These are phyloP conservation scores for Sebastes umbrosus DNA, from an alignment of 2,797 vertebrate species.

Conservation along the genomic window DNA sequence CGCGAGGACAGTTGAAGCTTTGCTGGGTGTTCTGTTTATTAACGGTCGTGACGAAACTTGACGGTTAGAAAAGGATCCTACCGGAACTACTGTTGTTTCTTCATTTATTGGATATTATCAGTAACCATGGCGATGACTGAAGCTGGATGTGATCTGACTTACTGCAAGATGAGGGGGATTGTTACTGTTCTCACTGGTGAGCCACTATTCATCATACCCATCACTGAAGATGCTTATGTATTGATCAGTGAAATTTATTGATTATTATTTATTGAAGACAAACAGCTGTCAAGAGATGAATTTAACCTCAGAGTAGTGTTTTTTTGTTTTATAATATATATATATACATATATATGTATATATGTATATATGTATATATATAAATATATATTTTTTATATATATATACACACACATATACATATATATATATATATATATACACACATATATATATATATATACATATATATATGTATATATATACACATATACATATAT, in stretches of 20 bases:
- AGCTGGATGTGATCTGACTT: constrained; percentile 82
- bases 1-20: not conserved
- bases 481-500: too few relatives aligned
- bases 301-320: not conserved
- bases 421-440: too few relatives aligned
- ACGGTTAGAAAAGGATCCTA: not conserved
- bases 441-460: too few relatives aligned
- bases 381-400: too few relatives aligned
- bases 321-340: not conserved
- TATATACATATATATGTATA: too few relatives aligned
- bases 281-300: not conserved
- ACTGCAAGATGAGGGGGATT: constrained; percentile 86
- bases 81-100: not conserved
- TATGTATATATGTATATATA: too few relatives aligned
- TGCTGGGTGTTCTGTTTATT: not conserved
- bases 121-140: constrained; percentile 80
- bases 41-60: not conserved
- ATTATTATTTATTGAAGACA: too few relatives aligned
- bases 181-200: constrained; percentile 82
- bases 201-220: not conserved
- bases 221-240: not conserved
- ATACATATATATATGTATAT: too few relatives aligned
- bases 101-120: constrained; percentile 8
- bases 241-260: not conserved
- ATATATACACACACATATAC: too few relatives aligned